Evolutionary conservation across 1,140 invertebrate genomes (phyloP), one percentile per base, ranked within the genome.

Genomic region (Orius laevigatus): DNA sequence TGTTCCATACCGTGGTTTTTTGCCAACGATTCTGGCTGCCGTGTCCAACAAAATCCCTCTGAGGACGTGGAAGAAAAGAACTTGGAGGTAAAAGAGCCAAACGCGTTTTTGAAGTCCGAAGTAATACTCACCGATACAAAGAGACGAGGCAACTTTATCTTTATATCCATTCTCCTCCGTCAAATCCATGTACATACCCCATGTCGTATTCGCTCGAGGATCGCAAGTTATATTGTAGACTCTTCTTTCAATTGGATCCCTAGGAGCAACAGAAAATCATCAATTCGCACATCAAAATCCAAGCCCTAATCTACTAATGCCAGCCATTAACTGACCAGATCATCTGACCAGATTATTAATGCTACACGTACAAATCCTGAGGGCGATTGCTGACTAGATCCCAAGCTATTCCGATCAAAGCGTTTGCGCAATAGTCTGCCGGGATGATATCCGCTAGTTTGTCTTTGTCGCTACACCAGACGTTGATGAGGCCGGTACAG

Each of bases 41-140:
- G 67, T 63, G 53, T 85, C 81, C 11, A 79, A 62, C 0, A 82
- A 31, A n/a, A 74, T 59, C 0, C 78, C 79, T 0, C 80, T 80
- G 1, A 81, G 44, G 19, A 75, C 60, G 53, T 84, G 81, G 5
- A 78, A 58, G 18, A 76, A 60, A 3, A 73, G 47, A 1, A 65
- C 62, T 9, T 67, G 67, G 0, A 78, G 39, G 2, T 64, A 60
- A 54, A 76, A 63, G 16, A 72, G 35, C 5, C 70, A 59, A 55
- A 70, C 71, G 34, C 64, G 65, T 35, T 67, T 71, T 10, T 68
- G 69, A 33, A 76, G 53, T 0, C 52, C 63, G 9, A 79, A 64
- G 0, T 63, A 65, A 16, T 72, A 62, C 49, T 70, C 70, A 70
- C 71, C 74, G 19, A 74, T 59, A n/a, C n/a, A n/a, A n/a, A 38